A percentile compares a stretch with the other conserved stretches of the same genome.
Evolutionary conservation across 2,113 vertebrate species (phyloP).

Genomic region (Corythoichthys haematopterus): DNA sequence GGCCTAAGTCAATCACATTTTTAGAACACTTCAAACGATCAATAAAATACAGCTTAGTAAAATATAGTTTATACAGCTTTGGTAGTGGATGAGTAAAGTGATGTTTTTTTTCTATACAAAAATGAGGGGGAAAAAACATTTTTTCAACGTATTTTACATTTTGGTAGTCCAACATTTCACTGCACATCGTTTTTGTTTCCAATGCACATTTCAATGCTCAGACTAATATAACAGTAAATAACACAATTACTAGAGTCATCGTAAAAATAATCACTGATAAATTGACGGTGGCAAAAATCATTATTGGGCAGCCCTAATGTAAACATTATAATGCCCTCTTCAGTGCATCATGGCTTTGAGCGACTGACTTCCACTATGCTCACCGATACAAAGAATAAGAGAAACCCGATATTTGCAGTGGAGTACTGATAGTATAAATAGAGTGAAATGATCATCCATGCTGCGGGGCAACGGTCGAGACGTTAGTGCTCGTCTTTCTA

Average conservation of each 20-base stretch:
- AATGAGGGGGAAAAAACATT: too few relatives aligned
- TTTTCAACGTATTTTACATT: too few relatives aligned
- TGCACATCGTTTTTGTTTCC: too few relatives aligned
- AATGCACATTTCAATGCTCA: too few relatives aligned
- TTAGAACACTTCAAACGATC: too few relatives aligned
- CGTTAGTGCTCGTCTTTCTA: constrained; percentile 56
- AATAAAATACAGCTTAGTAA: too few relatives aligned
- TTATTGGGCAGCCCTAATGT: constrained; percentile 2
- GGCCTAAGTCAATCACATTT: too few relatives aligned
- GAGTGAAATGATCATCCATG: constrained; percentile 64
- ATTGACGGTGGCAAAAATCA: background rate
- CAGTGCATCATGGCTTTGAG: background rate
- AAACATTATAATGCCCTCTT: background rate
- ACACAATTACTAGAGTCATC: constrained; percentile 3
- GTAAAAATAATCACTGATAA: constrained; percentile 4
- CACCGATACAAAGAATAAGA: constrained; percentile 49
- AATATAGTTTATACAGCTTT: too few relatives aligned
- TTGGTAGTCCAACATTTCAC: too few relatives aligned
- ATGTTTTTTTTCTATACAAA: too few relatives aligned
- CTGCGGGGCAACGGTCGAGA: constrained; percentile 57
- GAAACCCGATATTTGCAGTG: constrained; percentile 69
- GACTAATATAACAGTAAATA: too few relatives aligned
- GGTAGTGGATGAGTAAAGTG: too few relatives aligned
- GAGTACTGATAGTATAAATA: constrained; percentile 67
- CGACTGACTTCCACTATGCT: constrained; percentile 24